A percentile compares a stretch with the other conserved stretches of the same genome.
Conservation (phyloP, 2,113 vertebrate species). For the Esox niger region DNA sequence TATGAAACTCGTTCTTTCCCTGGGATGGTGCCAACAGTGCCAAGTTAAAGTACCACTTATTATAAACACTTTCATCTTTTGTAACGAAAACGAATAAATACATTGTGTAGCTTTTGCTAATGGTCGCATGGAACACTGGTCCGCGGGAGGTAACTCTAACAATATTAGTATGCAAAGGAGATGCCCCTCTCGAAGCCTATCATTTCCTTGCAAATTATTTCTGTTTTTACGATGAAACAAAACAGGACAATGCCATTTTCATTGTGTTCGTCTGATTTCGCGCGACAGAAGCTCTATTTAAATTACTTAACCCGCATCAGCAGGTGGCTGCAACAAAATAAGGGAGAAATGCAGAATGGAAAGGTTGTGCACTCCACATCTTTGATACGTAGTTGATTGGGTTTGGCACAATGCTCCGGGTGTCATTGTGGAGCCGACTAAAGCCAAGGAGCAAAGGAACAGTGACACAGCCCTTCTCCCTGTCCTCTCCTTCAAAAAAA, state of each 20-base stretch:
- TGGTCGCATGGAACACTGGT: constrained; percentile 87
- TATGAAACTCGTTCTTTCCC: not conserved
- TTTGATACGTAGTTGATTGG: constrained; percentile 85
- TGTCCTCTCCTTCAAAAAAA: constrained; percentile 48
- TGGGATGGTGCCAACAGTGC: not conserved
- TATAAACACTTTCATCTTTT: constrained; percentile 43
- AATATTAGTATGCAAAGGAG: constrained; percentile 99
- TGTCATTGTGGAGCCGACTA: constrained; percentile 32
- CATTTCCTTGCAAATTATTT: constrained; percentile 97
- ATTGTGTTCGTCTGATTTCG: constrained; percentile 46
- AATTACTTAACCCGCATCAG: constrained; percentile 90
- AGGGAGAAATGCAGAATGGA: constrained; percentile 82
- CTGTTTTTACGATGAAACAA: constrained; percentile 90
- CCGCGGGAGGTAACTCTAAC: constrained; percentile 96
- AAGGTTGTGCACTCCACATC: constrained; percentile 78
- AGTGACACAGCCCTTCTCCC: constrained; percentile 34
- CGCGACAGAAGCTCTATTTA: constrained; percentile 80
- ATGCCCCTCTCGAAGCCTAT: constrained; percentile 90
- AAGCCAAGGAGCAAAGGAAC: constrained; percentile 63
- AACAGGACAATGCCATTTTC: constrained; percentile 86
- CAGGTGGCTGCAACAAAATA: constrained; percentile 86
- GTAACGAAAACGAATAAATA: constrained; percentile 63
- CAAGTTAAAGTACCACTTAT: constrained; percentile 41
- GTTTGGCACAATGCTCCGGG: constrained; percentile 68
- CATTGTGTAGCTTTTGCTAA: constrained; percentile 79